Base-by-base conservation (phyloP, 2,113 vertebrate species). In the Scortum barcoo region DNA sequence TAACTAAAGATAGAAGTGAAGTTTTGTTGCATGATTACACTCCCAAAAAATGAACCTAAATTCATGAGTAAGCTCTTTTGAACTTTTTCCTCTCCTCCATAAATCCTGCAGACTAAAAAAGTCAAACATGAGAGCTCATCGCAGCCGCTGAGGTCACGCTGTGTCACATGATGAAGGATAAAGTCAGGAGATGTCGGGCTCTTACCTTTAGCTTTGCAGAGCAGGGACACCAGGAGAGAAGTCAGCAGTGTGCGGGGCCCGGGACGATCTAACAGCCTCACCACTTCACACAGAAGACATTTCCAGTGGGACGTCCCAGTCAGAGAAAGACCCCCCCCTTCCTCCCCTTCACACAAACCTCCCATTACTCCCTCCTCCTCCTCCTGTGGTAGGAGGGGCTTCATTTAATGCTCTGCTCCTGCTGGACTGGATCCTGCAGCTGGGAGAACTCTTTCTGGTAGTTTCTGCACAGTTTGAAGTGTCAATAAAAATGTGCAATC, bases 261-360 rank as follows among this genome's bases (percentile, higher is more conserved):
- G 91, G 81, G 93, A 95, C 93, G 95, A 95, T 97, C 96, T 97
- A 95, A 94, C 92, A 80, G 91, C 85, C 93, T 93, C 94, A 93
- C 91, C 93, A 91, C 76, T 91, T 93, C 72, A 82, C 91, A 80
- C 93, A 87, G 90, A 95, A 94, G 95, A 96, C 97, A 95, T 95
- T 96, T 96, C 92, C 93, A 95, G 95, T 93, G 97, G 96, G 96
- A 95, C 94, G 96, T 95, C 94, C 95, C 89, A 91, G 74, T 53
- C 20, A 38, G 85, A 90, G 90, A 91, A 94, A 42, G 61, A 16
- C 85, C 70, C 62, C 46, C 30, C 44, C 85, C 78, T 76, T n/a
- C 77, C 72, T 16, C 6, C 70, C 22, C 26, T 66, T 57, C 54
- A 33, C 20, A 20, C 69, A 54, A 28, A 54, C 73, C 63, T 73